Evolutionary conservation across 2,888 invertebrate species (phyloP), one percentile per base, ranked within the genome.

Genomic region (Meta bourneti): DNA sequence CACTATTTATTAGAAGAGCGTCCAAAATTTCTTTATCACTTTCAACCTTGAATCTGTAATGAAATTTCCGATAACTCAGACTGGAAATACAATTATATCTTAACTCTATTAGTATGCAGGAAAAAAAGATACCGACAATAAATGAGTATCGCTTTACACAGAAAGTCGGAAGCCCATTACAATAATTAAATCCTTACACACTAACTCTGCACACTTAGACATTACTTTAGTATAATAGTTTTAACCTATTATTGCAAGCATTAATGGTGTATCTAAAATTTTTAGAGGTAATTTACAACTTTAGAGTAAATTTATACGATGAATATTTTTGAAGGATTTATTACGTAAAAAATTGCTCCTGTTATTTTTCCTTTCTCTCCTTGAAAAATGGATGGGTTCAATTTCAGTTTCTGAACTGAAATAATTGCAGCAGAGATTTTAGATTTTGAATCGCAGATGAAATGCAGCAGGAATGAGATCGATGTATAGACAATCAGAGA

Each of bases 1-100:
- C 98, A 97, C 95, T 97, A 97, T 94, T 97, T 97, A 95, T 97
- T 95, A 98, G 96, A 94, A 98, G 96, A 95, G 97, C 97, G 96
- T 98, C 98, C 96, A 98, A 96, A 95, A 94, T 94, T 92, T 94
- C 94, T 93, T 94, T 94, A 92, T 94, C 94, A 71, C 93, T 93
- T 83, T 87, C 54, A 70, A 71, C 61, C 8, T 13, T 51, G 20
- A 88, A 91, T 83, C 91, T 91, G 48, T 8, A 69, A 52, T 8
- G 11, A 71, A 86, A 78, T 16, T 9, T 79, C 49, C 51, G 49
- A 77, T 6, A 19, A 77, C n/a, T n/a, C 9, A 8, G 7, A 52
- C 5, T 8, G 19, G n/a, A 9, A 16, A 4, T 52, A 8, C 5
- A 61, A 61, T 61, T 61, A 34, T 34, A 34, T 34, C 34, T 34